Percentiles rank a stretch among this genome's conserved stretches.
These are phyloP conservation scores for Nemopilema nomurai DNA, from an alignment of 30 jellyfish, hydroid and myxozoan species.

Conservation along the genomic window DNA sequence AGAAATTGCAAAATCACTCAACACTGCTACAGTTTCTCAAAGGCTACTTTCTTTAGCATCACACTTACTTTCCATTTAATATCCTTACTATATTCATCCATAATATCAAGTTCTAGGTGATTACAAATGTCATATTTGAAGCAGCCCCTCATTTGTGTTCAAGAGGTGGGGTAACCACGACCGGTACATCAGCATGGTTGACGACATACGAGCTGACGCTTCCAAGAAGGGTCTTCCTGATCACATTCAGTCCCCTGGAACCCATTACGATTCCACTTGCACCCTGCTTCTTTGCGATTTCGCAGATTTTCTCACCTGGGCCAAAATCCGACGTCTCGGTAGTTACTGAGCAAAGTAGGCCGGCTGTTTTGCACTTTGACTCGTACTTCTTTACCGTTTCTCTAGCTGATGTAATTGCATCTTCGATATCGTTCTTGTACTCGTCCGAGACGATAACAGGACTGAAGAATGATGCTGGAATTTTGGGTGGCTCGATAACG, in stretches of 20 bases:
- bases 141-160: constrained; percentile 12
- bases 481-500: constrained; percentile 75
- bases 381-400: constrained; percentile 50
- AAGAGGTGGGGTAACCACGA: constrained; percentile 70
- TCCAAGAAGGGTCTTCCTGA: constrained; percentile 77
- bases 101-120: neutral
- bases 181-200: constrained; percentile 76
- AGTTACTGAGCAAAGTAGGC: constrained; percentile 38
- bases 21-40: neutral
- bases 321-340: constrained; percentile 44
- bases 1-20: neutral
- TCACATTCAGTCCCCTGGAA: constrained; percentile 78
- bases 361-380: constrained; percentile 42
- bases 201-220: constrained; percentile 84
- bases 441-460: constrained; percentile 71
- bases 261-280: constrained; percentile 88
- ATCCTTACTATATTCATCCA: neutral
- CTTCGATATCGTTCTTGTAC: constrained; percentile 54
- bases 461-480: constrained; percentile 57
- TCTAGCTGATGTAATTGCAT: constrained; percentile 43
- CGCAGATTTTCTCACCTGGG: constrained; percentile 81
- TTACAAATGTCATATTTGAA: neutral
- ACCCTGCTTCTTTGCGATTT: constrained; percentile 57
- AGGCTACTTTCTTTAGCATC: neutral
- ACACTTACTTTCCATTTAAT: neutral